A percentile compares a stretch with the other conserved stretches of the same genome.
phyloP scores from a whole-genome alignment of 1,140 invertebrate genomes.

The Orchestia grillus region DNA sequence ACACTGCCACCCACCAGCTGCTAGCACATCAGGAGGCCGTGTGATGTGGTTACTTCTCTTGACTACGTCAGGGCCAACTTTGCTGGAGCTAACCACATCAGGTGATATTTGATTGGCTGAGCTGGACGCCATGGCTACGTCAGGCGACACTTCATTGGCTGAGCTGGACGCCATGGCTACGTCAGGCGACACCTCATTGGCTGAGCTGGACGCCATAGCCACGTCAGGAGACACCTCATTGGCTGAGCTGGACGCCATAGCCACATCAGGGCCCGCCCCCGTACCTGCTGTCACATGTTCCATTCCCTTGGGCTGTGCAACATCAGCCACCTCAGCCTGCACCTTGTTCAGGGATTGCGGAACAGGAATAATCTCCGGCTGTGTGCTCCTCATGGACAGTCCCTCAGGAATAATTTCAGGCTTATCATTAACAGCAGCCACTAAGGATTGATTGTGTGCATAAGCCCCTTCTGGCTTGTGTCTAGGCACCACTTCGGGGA shows the following conservation, averaged over 20 bases:
- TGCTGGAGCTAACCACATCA: conserved; percentile 1
- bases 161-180: neutral
- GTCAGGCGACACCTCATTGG: neutral
- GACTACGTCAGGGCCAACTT: neutral
- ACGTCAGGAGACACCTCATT: neutral
- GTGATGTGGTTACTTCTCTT: neutral
- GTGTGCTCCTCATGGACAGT: neutral
- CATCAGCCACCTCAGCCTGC: neutral
- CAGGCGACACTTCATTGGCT: neutral
- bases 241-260: neutral
- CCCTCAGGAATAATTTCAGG: neutral
- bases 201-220: neutral
- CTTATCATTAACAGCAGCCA: neutral
- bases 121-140: neutral
- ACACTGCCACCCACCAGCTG: neutral
- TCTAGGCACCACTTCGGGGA: neutral
- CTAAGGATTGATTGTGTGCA: neutral
- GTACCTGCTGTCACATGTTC: too few relatives aligned
- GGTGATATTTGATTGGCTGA: neutral
- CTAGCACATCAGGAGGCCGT: conserved; percentile 5
- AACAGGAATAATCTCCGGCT: neutral
- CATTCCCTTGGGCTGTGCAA: neutral
- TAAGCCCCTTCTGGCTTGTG: neutral
- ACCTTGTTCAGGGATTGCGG: neutral
- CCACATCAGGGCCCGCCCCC: neutral